Base-by-base conservation (phyloP, 2,113 vertebrate species). In the Martes martes region DNA sequence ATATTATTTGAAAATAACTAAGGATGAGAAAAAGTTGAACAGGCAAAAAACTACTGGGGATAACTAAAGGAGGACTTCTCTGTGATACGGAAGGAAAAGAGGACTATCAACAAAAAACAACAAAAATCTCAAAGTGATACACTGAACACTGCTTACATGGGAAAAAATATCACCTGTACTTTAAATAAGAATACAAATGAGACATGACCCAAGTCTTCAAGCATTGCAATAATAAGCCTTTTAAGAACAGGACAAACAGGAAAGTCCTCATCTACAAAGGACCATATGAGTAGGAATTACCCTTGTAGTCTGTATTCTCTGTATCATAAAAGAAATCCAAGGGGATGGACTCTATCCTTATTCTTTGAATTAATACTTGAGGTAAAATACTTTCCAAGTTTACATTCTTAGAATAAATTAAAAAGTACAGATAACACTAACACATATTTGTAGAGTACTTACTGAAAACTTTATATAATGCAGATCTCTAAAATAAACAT, bases 211-310 rank as follows among this genome's bases (percentile, higher is more conserved):
- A 81, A 89, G 80, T 82, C 63, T 96, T 89, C 88, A 85, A 97
- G 91, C 9, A 82, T 0, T 87, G 67, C 52, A 96, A 42, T 87
- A 95, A 96, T 61, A 78, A 87, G 69, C 36, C 63, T 91, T 79
- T 96, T 74, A 93, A 93, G 52, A 97, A 83, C 88, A 96, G 61
- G 89, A 94, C 50, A 95, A 97, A 95, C 89, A 96, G 91, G 76
- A 97, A 91, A 96, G 78, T 82, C 76, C 61, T 94, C 45, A 65
- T 89, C 87, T 96, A 93, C 76, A 89, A 93, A 95, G 78, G 69
- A 45, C 33, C 14, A 18, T 45, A 24, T 59, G 71, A 95, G 18
- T 59, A 87, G 55, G n/a, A 96, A 98, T 93, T 96, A 97, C 69
- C 36, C 47, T 74, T 57, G 36, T 59, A 86, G 65, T 92, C 33